Base-by-base conservation (phyloP, 1,140 invertebrate species). In the Druon quercuslanigerum region DNA sequence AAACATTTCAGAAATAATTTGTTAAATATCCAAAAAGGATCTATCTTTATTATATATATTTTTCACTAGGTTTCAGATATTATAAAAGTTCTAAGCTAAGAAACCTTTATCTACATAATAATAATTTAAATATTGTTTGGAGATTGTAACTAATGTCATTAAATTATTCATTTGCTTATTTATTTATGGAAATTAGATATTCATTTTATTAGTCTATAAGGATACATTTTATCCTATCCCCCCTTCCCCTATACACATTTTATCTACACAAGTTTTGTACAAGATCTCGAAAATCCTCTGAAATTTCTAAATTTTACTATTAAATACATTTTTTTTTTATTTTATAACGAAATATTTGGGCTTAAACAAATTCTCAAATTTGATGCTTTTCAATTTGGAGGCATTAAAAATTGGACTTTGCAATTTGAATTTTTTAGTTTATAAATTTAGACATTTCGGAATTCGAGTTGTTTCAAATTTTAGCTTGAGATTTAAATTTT, bases 161-260 rank as follows among this genome's bases (percentile, higher is more conserved):
- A 60, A 60, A 20, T 60, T 60, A 9, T 1, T 8, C 40, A 33
- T 25, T 60, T 60, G 25, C 6, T 60, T 60, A 60, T 33, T 60
- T 60, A 60, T 25, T 19, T 33, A 60, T 20, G 9, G 11, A 33
- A 19, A 20, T 20, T 60, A 60, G 25, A 60, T 60, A 60, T 57
- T 57, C 9, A 25, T 33, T 60, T 60, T 14, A 60, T 60, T 60
- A 12, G 20, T 60, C 57, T 60, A 60, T 25, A 33, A 33, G 57
- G 57, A 60, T 60, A 33, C 13, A 33, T 25, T 33, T 60, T 16
- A 60, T 60, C 20, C 57, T 14, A 13, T 33, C 57, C 57, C 57
- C 57, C 57, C 57, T 14, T 60, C 25, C 57, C 57, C 57, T 60
- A 60, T 60, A 60, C 57, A 60, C 57, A 60, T 60, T 60, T 60